Conservation (phyloP, 2,888 invertebrate genomes). For the Mythimna albipuncta region DNA sequence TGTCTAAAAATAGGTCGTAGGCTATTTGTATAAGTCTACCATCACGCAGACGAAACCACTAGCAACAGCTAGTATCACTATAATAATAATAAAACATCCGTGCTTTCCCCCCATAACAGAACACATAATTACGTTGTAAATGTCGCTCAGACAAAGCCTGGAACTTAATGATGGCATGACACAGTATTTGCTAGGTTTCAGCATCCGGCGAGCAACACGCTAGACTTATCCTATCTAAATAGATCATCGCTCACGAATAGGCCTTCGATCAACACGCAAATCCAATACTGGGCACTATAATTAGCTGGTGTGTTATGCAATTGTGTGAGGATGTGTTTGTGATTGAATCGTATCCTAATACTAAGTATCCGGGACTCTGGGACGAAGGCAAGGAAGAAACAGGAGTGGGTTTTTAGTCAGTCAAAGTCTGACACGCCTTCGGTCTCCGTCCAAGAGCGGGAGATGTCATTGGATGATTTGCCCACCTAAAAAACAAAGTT, state of each 20-base stretch:
- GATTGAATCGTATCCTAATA: background rate
- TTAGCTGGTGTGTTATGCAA: background rate
- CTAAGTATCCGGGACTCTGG: no score
- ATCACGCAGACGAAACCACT: no score
- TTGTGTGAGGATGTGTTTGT: constrained; percentile 9
- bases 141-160: constrained; percentile 52
- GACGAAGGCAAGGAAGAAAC: no score
- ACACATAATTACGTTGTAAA: constrained; percentile 58
- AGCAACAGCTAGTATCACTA: constrained; percentile 5
- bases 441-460: no score
- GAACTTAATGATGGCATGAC: constrained; percentile 68
- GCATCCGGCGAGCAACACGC: constrained; percentile 83
- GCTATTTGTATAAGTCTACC: no score
- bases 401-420: no score
- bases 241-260: constrained; percentile 88
- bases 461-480: no score
- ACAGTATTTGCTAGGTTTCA: constrained; percentile 88
- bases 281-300: constrained; percentile 72
- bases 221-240: constrained; percentile 85
- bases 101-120: constrained; percentile 46
- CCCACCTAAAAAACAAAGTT: no score
- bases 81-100: constrained; percentile 23
- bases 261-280: constrained; percentile 79
- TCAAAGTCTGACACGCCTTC: no score
- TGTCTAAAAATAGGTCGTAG: no score